These are phyloP conservation scores for Falco novaeseelandiae DNA, from an alignment of 2,797 vertebrate genomes.

Conservation along the genomic window DNA sequence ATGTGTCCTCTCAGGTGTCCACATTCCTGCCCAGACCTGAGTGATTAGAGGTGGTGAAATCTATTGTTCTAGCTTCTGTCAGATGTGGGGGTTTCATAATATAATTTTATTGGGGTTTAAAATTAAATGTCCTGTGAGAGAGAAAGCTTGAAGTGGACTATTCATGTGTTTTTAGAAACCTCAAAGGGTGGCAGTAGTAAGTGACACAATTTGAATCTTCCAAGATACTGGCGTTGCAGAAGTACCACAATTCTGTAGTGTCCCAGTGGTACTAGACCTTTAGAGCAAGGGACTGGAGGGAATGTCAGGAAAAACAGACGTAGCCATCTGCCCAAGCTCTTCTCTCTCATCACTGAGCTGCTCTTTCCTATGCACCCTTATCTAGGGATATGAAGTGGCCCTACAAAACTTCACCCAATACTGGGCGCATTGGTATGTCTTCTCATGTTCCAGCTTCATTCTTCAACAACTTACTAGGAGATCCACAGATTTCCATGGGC, in stretches of 20 bases:
- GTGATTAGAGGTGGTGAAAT: not conserved
- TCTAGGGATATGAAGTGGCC: not conserved
- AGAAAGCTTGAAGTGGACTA: not conserved
- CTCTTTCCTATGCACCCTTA: not conserved
- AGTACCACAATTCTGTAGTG: not conserved
- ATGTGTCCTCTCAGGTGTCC: not conserved
- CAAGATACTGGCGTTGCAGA: rapidly evolving
- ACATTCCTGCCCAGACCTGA: not conserved
- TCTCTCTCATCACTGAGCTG: not conserved
- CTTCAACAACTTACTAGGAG: not conserved
- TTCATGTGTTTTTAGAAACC: not conserved
- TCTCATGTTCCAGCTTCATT: not conserved
- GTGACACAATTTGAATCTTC: not conserved
- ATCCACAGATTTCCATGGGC: not conserved
- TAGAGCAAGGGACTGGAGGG: not conserved
- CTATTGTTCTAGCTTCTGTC: not conserved
- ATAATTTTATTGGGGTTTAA: not conserved
- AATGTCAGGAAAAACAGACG: not conserved
- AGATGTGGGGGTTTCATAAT: not conserved
- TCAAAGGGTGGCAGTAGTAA: not conserved
- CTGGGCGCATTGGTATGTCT: not conserved
- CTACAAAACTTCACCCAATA: not conserved
- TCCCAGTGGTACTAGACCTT: not conserved
- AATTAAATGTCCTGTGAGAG: not conserved
- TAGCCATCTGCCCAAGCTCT: not conserved